These are phyloP conservation scores for Ctenopoma kingsleyae DNA, from an alignment of 2,797 vertebrate species.

Conservation along the genomic window DNA sequence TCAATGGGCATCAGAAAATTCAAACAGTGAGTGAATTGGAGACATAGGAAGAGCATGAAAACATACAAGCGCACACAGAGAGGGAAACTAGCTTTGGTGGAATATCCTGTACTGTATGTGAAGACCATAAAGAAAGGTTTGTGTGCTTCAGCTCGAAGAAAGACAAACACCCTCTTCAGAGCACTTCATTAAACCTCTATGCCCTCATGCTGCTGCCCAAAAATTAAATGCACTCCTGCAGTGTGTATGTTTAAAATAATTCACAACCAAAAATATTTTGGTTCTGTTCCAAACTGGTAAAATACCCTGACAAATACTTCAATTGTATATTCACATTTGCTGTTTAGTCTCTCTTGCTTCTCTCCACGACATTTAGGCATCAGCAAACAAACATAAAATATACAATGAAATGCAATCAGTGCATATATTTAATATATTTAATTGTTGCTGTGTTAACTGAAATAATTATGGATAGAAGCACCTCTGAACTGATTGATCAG, in stretches of 20 bases:
- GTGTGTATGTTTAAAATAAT: background rate
- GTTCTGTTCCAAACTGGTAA: too few relatives aligned
- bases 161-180: background rate
- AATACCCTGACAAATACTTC: too few relatives aligned
- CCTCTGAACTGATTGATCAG: too few relatives aligned
- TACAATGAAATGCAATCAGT: too few relatives aligned
- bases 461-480: too few relatives aligned
- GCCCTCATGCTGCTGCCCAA: background rate
- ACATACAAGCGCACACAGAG: conserved; percentile 28
- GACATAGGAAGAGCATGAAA: conserved; percentile 42
- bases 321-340: too few relatives aligned
- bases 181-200: background rate
- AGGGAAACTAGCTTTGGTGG: conserved; percentile 26
- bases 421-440: too few relatives aligned
- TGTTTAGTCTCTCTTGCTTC: too few relatives aligned
- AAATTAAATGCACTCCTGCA: background rate
- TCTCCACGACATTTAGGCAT: too few relatives aligned
- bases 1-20: conserved; percentile 45
- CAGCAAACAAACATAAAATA: too few relatives aligned
- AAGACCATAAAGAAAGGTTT: conserved; percentile 1
- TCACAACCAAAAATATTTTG: too few relatives aligned
- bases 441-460: too few relatives aligned
- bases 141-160: conserved; percentile 1
- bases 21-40: conserved; percentile 53
- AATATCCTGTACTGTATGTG: conserved; percentile 18